Conservation (phyloP, 1,140 invertebrate genomes). For the Bombyx mandarina region DNA sequence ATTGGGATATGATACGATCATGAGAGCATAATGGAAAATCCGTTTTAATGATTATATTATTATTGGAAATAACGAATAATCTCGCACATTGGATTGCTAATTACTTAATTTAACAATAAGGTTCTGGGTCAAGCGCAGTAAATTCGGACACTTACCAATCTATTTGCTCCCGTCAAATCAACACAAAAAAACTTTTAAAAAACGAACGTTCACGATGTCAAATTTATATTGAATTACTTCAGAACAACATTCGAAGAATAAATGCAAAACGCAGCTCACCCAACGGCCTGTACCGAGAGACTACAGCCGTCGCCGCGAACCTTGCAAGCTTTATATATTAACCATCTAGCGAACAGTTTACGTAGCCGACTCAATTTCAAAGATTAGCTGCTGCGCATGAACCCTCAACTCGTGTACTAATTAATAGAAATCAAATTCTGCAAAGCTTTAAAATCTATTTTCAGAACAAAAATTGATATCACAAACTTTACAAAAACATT, state of each 20-base stretch:
- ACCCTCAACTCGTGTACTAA: constrained; percentile 8
- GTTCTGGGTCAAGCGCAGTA: background rate
- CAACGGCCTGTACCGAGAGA: constrained; percentile 27
- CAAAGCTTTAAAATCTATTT: too few relatives aligned
- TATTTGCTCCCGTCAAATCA: background rate
- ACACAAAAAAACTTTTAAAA: background rate
- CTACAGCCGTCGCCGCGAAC: constrained; percentile 40
- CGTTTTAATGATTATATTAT: too few relatives aligned
- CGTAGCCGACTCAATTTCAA: constrained; percentile 33
- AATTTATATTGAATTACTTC: too few relatives aligned
- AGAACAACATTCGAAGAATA: too few relatives aligned
- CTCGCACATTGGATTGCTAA: background rate
- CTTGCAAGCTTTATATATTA: constrained; percentile 42
- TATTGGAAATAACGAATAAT: too few relatives aligned
- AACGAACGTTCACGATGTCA: background rate
- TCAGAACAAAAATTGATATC: too few relatives aligned
- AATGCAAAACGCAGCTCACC: constrained; percentile 23
- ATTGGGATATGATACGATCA: too few relatives aligned
- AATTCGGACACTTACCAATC: background rate
- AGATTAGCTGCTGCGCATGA: constrained; percentile 38
- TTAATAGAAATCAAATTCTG: background rate
- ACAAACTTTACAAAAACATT: too few relatives aligned
- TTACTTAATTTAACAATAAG: constrained; percentile 1
- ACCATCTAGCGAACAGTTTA: constrained; percentile 30
- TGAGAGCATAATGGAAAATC: too few relatives aligned